These are phyloP conservation scores for Eumerus sabulonum DNA, from an alignment of 2,888 invertebrate species.

Conservation along the genomic window DNA sequence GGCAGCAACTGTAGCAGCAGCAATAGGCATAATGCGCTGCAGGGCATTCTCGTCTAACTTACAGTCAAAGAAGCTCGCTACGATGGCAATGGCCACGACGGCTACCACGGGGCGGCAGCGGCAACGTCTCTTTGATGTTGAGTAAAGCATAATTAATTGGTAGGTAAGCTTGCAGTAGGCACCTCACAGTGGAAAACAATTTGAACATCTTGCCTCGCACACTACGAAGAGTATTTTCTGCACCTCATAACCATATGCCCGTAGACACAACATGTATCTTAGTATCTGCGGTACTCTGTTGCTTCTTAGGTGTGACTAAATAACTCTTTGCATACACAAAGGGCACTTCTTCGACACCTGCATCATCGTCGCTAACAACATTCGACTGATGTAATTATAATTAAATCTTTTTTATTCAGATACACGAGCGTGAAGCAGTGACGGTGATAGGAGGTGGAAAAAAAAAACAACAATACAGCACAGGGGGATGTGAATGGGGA, in stretches of 20 bases:
- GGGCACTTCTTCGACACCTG: conserved; percentile 65
- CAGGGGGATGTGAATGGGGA: not conserved
- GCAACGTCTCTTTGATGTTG: conserved; percentile 64
- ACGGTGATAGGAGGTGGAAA: conserved; percentile 1
- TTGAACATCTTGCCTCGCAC: conserved; percentile 31
- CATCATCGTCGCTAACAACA: conserved; percentile 49
- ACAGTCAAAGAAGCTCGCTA: conserved; percentile 56
- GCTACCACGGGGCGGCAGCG: conserved; percentile 24
- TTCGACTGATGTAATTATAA: conserved; percentile 64
- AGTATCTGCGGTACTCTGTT: conserved; percentile 44
- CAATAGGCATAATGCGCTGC: conserved; percentile 55
- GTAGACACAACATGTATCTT: conserved; percentile 19
- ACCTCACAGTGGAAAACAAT: conserved; percentile 59
- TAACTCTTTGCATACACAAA: conserved; percentile 63
- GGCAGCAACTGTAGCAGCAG: conserved; percentile 48
- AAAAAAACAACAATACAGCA: too few species aligned
- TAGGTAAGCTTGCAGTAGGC: conserved; percentile 58
- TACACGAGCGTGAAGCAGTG: conserved; percentile 42
- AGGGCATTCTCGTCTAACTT: conserved; percentile 57
- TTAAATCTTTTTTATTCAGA: conserved; percentile 67
- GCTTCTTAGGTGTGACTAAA: conserved; percentile 68
- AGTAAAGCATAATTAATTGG: conserved; percentile 69
- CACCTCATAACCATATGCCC: conserved; percentile 34
- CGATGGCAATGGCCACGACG: not conserved
- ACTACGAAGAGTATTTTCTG: conserved; percentile 37